Percentiles rank a stretch among this genome's conserved stretches.
Conservation (phyloP, 1,140 invertebrate species). For the Zaprionus capensis region DNA sequence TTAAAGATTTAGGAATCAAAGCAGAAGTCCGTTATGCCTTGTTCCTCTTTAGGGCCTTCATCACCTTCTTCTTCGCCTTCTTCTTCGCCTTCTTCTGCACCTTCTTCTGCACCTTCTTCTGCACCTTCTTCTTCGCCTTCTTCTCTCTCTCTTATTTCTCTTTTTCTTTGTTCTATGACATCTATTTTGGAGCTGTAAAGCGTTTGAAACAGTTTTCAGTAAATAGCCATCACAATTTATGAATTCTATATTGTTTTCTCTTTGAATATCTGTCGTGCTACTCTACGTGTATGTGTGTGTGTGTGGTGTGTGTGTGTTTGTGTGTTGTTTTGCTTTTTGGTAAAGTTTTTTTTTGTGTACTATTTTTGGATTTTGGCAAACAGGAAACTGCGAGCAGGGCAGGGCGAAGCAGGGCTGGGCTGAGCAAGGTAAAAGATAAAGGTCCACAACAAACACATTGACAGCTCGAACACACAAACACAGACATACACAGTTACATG, state of each 20-base stretch:
- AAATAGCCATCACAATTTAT: slow-evolving; percentile 48
- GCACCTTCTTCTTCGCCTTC: background rate
- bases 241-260: slow-evolving; percentile 37
- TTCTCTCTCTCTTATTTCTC: slow-evolving; percentile 1
- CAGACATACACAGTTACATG: background rate
- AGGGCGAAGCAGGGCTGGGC: background rate
- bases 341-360: slow-evolving; percentile 53
- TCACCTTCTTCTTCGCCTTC: background rate
- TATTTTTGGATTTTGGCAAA: slow-evolving; percentile 69
- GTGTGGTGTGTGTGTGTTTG: slow-evolving; percentile 8
- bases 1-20: background rate
- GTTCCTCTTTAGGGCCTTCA: background rate
- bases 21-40: slow-evolving; percentile 48
- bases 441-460: slow-evolving; percentile 11
- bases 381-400: slow-evolving; percentile 57
- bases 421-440: slow-evolving; percentile 38
- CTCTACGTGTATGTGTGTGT: background rate
- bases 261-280: background rate
- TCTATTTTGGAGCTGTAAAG: slow-evolving; percentile 45
- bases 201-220: slow-evolving; percentile 49
- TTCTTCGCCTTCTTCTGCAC: background rate
- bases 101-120: background rate
- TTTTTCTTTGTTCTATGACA: slow-evolving; percentile 33
- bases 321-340: slow-evolving; percentile 46
- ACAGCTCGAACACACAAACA: background rate